Evolutionary conservation across 2,888 invertebrate species (phyloP).

Genomic region (Phyllotreta cruciferae): DNA sequence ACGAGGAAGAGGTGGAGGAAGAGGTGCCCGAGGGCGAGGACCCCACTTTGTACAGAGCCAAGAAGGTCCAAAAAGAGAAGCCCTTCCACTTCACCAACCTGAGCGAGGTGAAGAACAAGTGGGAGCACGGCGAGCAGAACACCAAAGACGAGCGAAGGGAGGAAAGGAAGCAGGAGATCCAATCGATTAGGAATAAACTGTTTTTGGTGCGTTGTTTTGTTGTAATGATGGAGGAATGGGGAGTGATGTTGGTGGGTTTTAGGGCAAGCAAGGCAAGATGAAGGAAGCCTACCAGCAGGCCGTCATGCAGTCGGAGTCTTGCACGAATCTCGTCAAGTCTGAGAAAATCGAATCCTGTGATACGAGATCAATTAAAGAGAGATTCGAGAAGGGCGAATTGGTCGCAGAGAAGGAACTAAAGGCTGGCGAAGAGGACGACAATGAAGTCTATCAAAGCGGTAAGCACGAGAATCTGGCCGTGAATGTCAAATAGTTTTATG

Average conservation of each 20-base stretch:
- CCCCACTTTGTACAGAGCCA: conserved; percentile 57
- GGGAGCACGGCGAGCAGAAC: conserved; percentile 72
- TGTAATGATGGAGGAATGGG: not conserved
- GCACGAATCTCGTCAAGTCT: conserved; percentile 61
- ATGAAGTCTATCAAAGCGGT: conserved; percentile 83
- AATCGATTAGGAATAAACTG: conserved; percentile 82
- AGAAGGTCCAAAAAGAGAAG: conserved; percentile 70
- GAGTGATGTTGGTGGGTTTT: conserved; percentile 47
- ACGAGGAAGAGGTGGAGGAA: conserved; percentile 69
- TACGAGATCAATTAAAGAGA: conserved; percentile 67
- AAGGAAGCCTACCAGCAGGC: conserved; percentile 93
- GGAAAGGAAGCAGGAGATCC: conserved; percentile 87
- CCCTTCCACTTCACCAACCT: conserved; percentile 83
- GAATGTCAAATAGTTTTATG: too few relatives aligned
- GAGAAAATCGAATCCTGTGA: conserved; percentile 66
- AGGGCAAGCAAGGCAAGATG: conserved; percentile 88
- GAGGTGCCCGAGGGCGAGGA: conserved; percentile 65
- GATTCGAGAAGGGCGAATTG: conserved; percentile 81
- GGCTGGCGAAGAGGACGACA: conserved; percentile 69
- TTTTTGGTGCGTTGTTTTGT: conserved; percentile 70
- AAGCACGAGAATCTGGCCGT: conserved; percentile 45
- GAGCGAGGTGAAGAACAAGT: conserved; percentile 83
- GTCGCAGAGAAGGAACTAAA: conserved; percentile 65
- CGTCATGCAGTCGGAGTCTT: conserved; percentile 76
- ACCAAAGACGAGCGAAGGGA: conserved; percentile 74